A percentile compares a stretch with the other conserved stretches of the same genome.
phyloP scores from a whole-genome alignment of 2,888 invertebrate genomes.

The Calameuta idolon region DNA sequence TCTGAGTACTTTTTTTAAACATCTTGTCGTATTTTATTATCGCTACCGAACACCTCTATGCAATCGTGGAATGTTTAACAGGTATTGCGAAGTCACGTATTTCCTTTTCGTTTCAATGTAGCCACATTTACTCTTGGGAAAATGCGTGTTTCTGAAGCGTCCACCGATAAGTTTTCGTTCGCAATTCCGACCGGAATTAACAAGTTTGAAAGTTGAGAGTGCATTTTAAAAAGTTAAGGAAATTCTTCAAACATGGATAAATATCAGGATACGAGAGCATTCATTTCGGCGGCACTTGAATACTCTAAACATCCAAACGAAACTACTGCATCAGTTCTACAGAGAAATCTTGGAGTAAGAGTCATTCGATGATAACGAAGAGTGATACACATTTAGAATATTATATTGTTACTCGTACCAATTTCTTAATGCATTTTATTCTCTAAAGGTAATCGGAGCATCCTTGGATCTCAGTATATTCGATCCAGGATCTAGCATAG shows the following conservation, averaged over 20 bases:
- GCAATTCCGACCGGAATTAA: neutral
- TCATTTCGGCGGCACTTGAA: slow-evolving; percentile 54
- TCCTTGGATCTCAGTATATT: slow-evolving; percentile 76
- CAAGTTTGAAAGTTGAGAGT: slow-evolving; percentile 4
- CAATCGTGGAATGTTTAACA: no score
- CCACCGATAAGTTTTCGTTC: neutral
- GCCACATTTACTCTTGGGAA: neutral
- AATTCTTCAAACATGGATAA: slow-evolving; percentile 47
- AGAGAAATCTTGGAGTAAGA: slow-evolving; percentile 59
- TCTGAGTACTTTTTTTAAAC: slow-evolving; percentile 1
- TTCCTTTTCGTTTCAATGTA: neutral
- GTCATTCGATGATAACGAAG: slow-evolving; percentile 7
- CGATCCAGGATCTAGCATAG: slow-evolving; percentile 75
- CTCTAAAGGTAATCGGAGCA: slow-evolving; percentile 73
- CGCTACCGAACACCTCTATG: no score
- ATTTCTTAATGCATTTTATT: slow-evolving; percentile 13
- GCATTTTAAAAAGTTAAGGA: slow-evolving; percentile 10
- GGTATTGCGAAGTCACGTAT: no score
- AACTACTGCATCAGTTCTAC: slow-evolving; percentile 52
- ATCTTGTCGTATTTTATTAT: slow-evolving; percentile 3
- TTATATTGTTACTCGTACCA: neutral
- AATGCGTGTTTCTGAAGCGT: neutral
- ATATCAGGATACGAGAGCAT: slow-evolving; percentile 54
- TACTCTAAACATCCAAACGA: slow-evolving; percentile 59
- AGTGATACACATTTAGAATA: slow-evolving; percentile 13